Base-by-base conservation (phyloP, 2,888 invertebrate genomes). In the Vandiemenella viatica region DNA sequence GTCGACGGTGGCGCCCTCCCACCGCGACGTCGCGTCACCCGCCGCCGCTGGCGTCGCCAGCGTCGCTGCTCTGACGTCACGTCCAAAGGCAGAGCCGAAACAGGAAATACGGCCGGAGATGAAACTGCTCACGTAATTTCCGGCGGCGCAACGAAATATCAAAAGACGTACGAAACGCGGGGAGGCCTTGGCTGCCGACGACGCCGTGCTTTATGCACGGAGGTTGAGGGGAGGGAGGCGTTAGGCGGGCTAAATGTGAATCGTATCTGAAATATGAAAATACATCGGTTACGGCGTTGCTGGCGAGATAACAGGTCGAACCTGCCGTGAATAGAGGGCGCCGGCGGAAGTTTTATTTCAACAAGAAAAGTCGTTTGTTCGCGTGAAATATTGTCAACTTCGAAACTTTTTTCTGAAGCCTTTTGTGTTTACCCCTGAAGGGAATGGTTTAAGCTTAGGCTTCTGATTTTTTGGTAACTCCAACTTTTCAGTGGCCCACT, bases 71-170 rank as follows among this genome's bases (percentile, higher is more conserved):
- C 32, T 32, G 32, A 10, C 13, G n/a, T 13, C 32, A 32, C 19
- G 16, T n/a, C 32, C 41, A 37, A 22, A 43, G 38, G 47, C 44
- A 46, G 52, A 43, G 43, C 49, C 52, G 49, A 52, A 52, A 52
- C 52, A 52, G 52, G 52, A 52, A 52, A 52, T 52, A 52, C 52
- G 52, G 47, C 49, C 52, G 52, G 52, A 52, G 52, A 52, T 52
- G 52, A 52, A 52, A 52, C 52, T 49, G 46, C 52, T 52, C 52
- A 52, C 49, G 49, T 52, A 52, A 52, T 52, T 52, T 52, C 52
- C 52, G 52, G 52, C 37, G 41, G 40, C 26, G 41, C 49, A 43
- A 41, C 49, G 49, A 47, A 47, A 47, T 47, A 47, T 47, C 47
- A 47, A 47, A 47, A 47, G 47, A 47, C 47, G 47, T 44, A 45